Evolutionary conservation across 2,888 invertebrate species (phyloP), one percentile per base, ranked within the genome.

Genomic region (Schizaphis graminum): DNA sequence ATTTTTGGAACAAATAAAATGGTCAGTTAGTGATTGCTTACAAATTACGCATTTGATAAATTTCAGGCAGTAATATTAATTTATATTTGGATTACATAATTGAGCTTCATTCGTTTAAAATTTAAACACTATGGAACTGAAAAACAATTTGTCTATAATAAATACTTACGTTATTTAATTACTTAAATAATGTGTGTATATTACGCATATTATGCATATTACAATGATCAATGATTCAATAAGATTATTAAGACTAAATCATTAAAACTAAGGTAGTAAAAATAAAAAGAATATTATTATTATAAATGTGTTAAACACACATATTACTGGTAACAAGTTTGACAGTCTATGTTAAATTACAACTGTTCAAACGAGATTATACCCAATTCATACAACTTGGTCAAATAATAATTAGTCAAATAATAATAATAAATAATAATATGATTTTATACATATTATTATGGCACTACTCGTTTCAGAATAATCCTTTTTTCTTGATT

Each of bases 401-500:
- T 94, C 67, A 26, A 90, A 91, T n/a, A 86, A 86, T 86, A 86
- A 84, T n/a, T 35, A 94, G 93, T 90, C 28, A 61, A 61, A 47
- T 89, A 21, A 85, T 57, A 90, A 57, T 90, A 77, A 91, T 85
- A 85, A 57, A 57, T 56, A 90, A 91, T 91, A 91, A 93, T 89
- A 89, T 89, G 88, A 77, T 93, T 88, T 61, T 87, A 92, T 16
- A 93, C 92, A 93, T 89, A 93, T 94, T 89, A 92, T 87, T 94
- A 94, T 85, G 91, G 85, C 89, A 91, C 94, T 91, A 94, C 85
- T 91, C 88, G 87, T 87, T 94, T 94, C 86, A 94, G 96, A 98
- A 98, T 96, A 98, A 97, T 96, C 98, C 98, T 97, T 98, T 98
- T 97, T 98, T 98, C 97, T 98, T 98, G 96, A 97, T 97, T 96